Evolutionary conservation across 2,113 vertebrate species (phyloP).

Genomic region (Spizaetus ornatus): DNA sequence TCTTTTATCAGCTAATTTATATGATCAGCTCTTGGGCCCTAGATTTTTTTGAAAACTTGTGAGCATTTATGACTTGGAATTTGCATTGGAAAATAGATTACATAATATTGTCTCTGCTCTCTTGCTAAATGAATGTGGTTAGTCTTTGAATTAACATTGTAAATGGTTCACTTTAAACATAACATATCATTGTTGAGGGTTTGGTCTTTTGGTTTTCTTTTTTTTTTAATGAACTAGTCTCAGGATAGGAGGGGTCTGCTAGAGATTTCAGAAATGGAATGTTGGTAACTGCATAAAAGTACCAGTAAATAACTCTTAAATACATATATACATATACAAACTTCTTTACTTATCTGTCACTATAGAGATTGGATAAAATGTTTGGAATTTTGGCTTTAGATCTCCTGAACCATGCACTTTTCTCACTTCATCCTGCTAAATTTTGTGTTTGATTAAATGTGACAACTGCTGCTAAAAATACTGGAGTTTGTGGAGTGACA

Average conservation of each 20-base stretch:
- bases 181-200: background rate
- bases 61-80: background rate
- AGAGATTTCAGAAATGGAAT: slow-evolving; percentile 11
- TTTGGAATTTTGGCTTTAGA: slow-evolving; percentile 55
- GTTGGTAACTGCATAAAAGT: background rate
- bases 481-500: slow-evolving; percentile 9
- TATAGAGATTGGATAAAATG: slow-evolving; percentile 18
- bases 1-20: background rate
- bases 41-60: background rate
- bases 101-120: background rate
- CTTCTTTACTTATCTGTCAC: slow-evolving; percentile 19
- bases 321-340: background rate
- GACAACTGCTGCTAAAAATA: slow-evolving; percentile 67
- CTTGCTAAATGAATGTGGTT: background rate
- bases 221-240: background rate
- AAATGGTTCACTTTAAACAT: background rate
- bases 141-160: background rate
- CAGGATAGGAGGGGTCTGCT: background rate
- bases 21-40: background rate
- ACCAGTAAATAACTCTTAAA: slow-evolving; percentile 17
- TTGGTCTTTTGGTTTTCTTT: background rate
- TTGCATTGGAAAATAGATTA: background rate
- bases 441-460: slow-evolving; percentile 59
- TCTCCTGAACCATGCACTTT: slow-evolving; percentile 40
- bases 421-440: slow-evolving; percentile 51